These are phyloP conservation scores for Ctenosaura bakeri DNA, from an alignment of 2,797 vertebrate species.

Conservation along the genomic window DNA sequence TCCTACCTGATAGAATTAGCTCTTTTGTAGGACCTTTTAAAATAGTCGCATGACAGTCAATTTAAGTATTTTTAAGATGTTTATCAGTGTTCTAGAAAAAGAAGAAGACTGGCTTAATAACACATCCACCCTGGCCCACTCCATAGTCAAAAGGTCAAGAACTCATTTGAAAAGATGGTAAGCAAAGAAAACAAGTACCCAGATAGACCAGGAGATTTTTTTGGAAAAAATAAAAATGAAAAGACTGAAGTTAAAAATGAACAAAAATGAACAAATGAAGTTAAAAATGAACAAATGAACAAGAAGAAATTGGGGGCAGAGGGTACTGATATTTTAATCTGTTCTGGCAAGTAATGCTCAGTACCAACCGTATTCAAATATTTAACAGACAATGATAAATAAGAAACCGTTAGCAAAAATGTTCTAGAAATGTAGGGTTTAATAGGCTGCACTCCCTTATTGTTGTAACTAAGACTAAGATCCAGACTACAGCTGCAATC, in stretches of 20 bases:
- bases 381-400: neutral
- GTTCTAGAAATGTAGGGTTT: neutral
- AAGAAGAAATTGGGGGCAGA: neutral
- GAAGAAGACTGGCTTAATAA: neutral
- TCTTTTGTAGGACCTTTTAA: slow-evolving; percentile 25
- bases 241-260: neutral
- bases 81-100: no score
- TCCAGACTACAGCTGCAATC: neutral
- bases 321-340: neutral
- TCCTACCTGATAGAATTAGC: slow-evolving; percentile 35
- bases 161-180: neutral
- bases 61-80: slow-evolving; percentile 18
- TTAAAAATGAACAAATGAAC: neutral
- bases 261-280: neutral
- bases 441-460: neutral
- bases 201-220: neutral
- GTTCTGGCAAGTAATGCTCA: slow-evolving; percentile 42
- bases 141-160: neutral
- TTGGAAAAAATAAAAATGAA: neutral
- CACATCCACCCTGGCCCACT: neutral
- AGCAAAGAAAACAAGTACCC: neutral
- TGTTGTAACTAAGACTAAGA: neutral
- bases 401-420: slow-evolving; percentile 25
- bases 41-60: slow-evolving; percentile 45
- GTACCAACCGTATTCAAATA: slow-evolving; percentile 38